Conservation (phyloP, 2,888 invertebrate species). For the Sepiola atlantica region DNA sequence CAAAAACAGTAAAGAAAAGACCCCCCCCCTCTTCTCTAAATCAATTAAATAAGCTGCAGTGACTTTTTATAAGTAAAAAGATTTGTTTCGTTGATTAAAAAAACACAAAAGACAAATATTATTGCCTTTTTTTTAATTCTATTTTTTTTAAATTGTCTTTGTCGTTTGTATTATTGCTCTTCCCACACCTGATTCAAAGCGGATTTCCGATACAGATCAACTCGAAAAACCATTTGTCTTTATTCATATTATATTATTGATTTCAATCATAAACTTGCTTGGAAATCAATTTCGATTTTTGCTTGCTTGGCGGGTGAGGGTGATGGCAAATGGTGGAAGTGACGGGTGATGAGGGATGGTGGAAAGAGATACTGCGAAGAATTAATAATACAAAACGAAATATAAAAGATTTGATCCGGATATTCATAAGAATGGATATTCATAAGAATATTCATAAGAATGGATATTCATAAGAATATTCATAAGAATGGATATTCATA, state of each 20-base stretch:
- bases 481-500: too few relatives aligned
- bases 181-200: neutral
- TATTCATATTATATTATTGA: neutral
- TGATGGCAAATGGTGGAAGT: too few relatives aligned
- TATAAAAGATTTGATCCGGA: too few relatives aligned
- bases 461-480: too few relatives aligned
- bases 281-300: neutral
- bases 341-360: too few relatives aligned
- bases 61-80: neutral
- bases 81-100: neutral
- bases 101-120: neutral
- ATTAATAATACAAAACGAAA: too few relatives aligned
- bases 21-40: too few relatives aligned
- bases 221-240: neutral
- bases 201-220: neutral
- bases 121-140: neutral
- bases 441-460: too few relatives aligned
- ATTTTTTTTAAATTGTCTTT: neutral
- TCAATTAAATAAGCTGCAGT: neutral
- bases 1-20: neutral
- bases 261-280: neutral
- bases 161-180: neutral
- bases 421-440: too few relatives aligned
- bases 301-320: too few relatives aligned
- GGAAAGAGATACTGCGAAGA: too few relatives aligned